Conservation (phyloP, 1,140 invertebrate genomes). For the Ceratina japonica region DNA sequence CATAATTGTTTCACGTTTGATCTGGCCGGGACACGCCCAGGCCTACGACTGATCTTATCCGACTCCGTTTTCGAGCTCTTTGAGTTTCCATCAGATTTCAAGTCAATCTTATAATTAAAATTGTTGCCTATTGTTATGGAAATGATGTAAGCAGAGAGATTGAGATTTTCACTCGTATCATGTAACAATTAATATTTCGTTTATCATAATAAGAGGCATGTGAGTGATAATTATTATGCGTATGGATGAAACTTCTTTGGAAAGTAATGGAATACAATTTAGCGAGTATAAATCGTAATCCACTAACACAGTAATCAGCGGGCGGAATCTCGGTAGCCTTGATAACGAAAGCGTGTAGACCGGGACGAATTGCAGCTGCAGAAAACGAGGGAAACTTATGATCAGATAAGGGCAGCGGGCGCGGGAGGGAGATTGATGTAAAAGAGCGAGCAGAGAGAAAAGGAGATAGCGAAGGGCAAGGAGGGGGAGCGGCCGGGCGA, state of each 20-base stretch:
- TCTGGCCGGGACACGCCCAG: not conserved
- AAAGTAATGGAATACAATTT: not conserved
- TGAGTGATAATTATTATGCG: too few relatives aligned
- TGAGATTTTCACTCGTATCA: not conserved
- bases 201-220: too few relatives aligned
- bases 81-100: not conserved
- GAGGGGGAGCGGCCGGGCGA: not conserved
- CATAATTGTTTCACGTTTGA: constrained; percentile 51
- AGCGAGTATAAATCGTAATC: constrained; percentile 31
- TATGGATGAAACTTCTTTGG: too few relatives aligned
- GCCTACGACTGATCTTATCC: constrained; percentile 16
- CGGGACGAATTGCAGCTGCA: constrained; percentile 64
- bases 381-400: constrained; percentile 64
- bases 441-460: constrained; percentile 43
- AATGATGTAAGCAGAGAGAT: too few relatives aligned
- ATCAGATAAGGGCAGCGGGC: constrained; percentile 58
- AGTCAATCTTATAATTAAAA: not conserved
- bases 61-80: not conserved
- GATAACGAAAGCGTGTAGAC: constrained; percentile 52
- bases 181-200: not conserved
- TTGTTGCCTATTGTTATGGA: too few relatives aligned
- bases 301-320: constrained; percentile 54
- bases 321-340: constrained; percentile 48
- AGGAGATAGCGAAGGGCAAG: constrained; percentile 45
- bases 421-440: constrained; percentile 40